Evolutionary conservation across 2,888 invertebrate genomes (phyloP), one percentile per base, ranked within the genome.

Genomic region (Crossocerus cetratus): DNA sequence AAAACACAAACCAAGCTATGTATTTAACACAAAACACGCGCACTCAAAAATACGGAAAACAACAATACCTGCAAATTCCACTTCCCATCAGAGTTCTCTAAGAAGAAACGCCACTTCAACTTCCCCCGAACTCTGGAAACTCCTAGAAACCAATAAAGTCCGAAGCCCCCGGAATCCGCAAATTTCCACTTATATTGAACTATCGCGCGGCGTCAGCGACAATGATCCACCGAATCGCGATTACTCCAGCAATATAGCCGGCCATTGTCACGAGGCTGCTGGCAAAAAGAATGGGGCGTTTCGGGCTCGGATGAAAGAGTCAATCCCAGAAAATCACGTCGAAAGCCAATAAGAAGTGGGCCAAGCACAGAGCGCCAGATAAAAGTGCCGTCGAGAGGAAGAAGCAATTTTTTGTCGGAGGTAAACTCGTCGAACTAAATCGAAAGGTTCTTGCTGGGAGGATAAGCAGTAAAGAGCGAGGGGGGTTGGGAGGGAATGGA

Each of bases 311-410:
- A 49, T 14, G 49, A n/a, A 49, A 49, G 49, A 11, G 49, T 4
- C 49, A 49, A 49, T 49, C 49, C 49, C 49, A 16, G 3, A 16
- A 49, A 49, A 49, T 49, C 32, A 32, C 32, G 32, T 1, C 49
- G 49, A 16, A 49, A 11, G 49, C 14, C 49, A 49, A 49, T 16
- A 49, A 16, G 49, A 49, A 49, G 49, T 16, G 49, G 56, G 62
- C 32, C 56, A 67, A 44, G 71, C 14, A 45, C 18, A n/a, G 23
- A 45, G 18, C 11, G 54, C 2, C 58, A 22, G 62, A 16, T 22
- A 59, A 54, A 61, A 62, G 63, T 44, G 54, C 49, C 23, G 18
- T 58, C 58, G 42, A n/a, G n/a, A n/a, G 14, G 59, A 63, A 21
- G 49, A 1, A 49, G 49, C 16, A 49, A 49, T 49, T 49, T 49